These are phyloP conservation scores for Vespertilio murinus DNA, from an alignment of 2,797 vertebrate species.

Conservation along the genomic window DNA sequence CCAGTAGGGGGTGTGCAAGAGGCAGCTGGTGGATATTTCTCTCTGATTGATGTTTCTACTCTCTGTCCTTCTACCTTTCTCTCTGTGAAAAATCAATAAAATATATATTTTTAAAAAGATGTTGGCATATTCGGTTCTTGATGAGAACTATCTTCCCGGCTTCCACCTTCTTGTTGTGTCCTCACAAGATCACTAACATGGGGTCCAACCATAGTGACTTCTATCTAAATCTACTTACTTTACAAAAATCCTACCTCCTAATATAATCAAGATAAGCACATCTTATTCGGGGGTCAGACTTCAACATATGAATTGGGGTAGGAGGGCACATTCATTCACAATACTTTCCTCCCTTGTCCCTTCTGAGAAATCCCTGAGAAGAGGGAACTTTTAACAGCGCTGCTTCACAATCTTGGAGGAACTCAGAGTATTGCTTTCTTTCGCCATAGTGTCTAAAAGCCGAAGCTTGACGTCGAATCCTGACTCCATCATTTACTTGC, in stretches of 20 bases:
- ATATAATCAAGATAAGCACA: no score
- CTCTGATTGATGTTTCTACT: no score
- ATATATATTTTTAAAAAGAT: no score
- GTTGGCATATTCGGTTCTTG: neutral
- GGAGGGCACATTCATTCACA: neutral
- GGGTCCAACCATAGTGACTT: neutral
- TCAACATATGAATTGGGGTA: neutral
- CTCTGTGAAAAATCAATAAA: no score
- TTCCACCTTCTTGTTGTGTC: neutral
- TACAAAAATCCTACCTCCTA: neutral
- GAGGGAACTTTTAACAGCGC: neutral
- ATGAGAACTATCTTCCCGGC: neutral
- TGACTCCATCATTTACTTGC: neutral
- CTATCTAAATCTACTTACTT: neutral
- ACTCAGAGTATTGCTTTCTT: neutral
- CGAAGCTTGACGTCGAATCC: neutral
- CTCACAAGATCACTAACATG: neutral
- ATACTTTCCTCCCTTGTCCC: neutral
- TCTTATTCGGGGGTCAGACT: neutral
- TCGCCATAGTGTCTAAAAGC: neutral
- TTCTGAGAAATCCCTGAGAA: neutral
- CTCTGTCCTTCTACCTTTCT: no score
- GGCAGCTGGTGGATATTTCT: no score
- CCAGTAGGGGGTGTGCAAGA: no score
- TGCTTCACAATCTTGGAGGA: neutral